A percentile compares a stretch with the other conserved stretches of the same genome.
Conservation (phyloP, 2,113 vertebrate species). For the Brachyistius frenatus region DNA sequence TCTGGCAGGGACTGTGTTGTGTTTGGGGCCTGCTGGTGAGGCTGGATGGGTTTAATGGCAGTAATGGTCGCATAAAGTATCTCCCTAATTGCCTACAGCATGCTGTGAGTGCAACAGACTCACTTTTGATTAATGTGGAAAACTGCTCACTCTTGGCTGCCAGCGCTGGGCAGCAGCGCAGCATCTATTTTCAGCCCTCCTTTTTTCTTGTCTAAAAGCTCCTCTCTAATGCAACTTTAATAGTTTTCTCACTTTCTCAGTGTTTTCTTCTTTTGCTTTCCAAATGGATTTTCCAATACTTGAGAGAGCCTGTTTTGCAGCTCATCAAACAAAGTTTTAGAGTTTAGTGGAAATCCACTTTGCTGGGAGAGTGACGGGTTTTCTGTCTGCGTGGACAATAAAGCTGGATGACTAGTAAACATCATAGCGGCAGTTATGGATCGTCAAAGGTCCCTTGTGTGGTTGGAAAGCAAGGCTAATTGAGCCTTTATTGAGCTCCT, state of each 20-base stretch:
- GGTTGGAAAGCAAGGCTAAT: constrained; percentile 33
- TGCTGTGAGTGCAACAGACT: constrained; percentile 59
- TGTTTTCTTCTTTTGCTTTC: constrained; percentile 46
- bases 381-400: constrained; percentile 37
- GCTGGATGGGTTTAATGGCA: constrained; percentile 57
- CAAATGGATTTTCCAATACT: constrained; percentile 67
- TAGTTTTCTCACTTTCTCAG: constrained; percentile 45
- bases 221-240: constrained; percentile 61
- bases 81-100: constrained; percentile 64
- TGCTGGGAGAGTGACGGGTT: constrained; percentile 13
- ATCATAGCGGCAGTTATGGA: constrained; percentile 20
- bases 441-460: constrained; percentile 26
- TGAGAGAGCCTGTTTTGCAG: constrained; percentile 25
- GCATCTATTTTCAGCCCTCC: constrained; percentile 65
- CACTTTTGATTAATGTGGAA: constrained; percentile 77
- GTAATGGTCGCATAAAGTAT: constrained; percentile 62
- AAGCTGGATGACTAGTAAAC: constrained; percentile 28
- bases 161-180: constrained; percentile 41
- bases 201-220: constrained; percentile 24
- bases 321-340: constrained; percentile 48
- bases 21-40: constrained; percentile 52
- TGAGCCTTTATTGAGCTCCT: constrained; percentile 19
- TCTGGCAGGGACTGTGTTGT: constrained; percentile 41
- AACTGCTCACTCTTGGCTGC: constrained; percentile 51
- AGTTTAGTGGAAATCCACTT: constrained; percentile 43